These are phyloP conservation scores for Spodoptera picta DNA, from an alignment of 2,888 invertebrate genomes.

Conservation along the genomic window DNA sequence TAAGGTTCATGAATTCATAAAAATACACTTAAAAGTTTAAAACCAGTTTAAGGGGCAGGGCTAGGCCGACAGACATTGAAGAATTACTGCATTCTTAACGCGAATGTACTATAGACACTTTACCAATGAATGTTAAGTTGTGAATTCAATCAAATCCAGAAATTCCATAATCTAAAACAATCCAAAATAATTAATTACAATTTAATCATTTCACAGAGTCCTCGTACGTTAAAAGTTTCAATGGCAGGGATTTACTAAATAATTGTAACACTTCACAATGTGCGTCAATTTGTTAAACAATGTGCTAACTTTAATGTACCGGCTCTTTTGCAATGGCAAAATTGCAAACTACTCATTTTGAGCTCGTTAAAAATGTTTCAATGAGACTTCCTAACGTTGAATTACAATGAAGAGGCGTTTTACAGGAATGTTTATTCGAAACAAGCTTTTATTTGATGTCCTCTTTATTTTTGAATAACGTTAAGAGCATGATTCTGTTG, in stretches of 20 bases:
- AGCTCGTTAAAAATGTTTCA: slow-evolving; percentile 33
- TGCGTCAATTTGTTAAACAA: slow-evolving; percentile 13
- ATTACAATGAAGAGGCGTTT: slow-evolving; percentile 7
- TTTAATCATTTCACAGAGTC: not conserved
- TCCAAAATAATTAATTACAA: not conserved
- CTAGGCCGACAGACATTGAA: no score
- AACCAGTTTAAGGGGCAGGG: no score
- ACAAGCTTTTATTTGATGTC: slow-evolving; percentile 2
- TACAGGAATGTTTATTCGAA: slow-evolving; percentile 4
- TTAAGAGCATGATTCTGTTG: not conserved
- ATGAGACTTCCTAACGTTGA: slow-evolving; percentile 5
- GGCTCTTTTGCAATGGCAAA: slow-evolving; percentile 12
- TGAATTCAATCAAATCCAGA: not conserved
- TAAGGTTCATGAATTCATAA: no score
- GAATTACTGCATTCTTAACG: no score
- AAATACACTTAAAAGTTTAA: no score
- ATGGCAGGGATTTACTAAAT: slow-evolving; percentile 8
- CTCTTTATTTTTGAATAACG: not conserved
- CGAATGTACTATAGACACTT: no score
- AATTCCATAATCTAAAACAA: not conserved
- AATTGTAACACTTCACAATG: slow-evolving; percentile 8
- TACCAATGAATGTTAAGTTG: no score
- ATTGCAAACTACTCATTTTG: slow-evolving; percentile 9
- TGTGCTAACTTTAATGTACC: slow-evolving; percentile 14
- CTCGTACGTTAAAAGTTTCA: slow-evolving; percentile 5